Conservation (phyloP, 2,888 invertebrate genomes). For the Entomobrya proxima region DNA sequence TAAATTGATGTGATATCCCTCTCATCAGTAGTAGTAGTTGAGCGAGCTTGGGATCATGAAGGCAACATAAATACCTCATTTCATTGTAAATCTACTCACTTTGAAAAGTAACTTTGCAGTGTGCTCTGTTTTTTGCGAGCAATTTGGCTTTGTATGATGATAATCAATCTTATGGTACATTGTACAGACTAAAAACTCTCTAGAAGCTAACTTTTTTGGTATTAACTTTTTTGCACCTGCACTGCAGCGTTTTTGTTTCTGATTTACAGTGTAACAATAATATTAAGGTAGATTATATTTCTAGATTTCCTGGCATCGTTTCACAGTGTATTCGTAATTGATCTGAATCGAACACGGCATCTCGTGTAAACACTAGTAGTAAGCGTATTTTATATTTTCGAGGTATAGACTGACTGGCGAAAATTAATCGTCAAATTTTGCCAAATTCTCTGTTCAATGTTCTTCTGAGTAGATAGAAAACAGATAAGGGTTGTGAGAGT, state of each 20-base stretch:
- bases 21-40: neutral
- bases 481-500: neutral
- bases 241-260: neutral
- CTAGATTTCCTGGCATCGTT: constrained; percentile 64
- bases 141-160: constrained; percentile 17
- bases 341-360: constrained; percentile 27
- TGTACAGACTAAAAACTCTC: constrained; percentile 24
- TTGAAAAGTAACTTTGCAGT: constrained; percentile 18
- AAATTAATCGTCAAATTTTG: neutral
- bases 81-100: constrained; percentile 15
- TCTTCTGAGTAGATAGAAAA: neutral
- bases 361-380: constrained; percentile 4
- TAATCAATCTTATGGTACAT: neutral
- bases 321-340: constrained; percentile 18
- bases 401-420: neutral
- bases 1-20: constrained; percentile 14
- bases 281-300: constrained; percentile 19
- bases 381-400: neutral
- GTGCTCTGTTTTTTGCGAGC: constrained; percentile 19
- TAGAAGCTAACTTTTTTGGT: neutral
- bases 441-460: neutral
- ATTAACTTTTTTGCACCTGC: neutral
- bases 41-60: constrained; percentile 22
- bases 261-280: neutral
- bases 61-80: constrained; percentile 41